phyloP scores from a whole-genome alignment of 2,113 vertebrate genomes.

The Cynopterus brachyotis region DNA sequence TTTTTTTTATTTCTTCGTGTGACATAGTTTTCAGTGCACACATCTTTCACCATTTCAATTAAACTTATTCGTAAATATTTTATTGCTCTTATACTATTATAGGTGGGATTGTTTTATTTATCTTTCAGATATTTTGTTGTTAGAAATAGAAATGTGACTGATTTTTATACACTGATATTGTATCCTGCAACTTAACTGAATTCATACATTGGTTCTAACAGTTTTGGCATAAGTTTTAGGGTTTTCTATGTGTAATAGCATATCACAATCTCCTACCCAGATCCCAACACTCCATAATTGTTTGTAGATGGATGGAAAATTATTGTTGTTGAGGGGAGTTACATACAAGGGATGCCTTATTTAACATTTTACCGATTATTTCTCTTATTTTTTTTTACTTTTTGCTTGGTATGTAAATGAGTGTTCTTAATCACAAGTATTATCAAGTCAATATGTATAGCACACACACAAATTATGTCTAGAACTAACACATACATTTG shows the following conservation, averaged over 20 bases:
- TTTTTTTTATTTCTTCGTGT: neutral
- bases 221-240: neutral
- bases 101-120: neutral
- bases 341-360: neutral
- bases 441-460: neutral
- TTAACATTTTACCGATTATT: neutral
- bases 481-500: neutral
- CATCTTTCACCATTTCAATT: neutral
- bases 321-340: neutral
- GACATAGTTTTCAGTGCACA: neutral
- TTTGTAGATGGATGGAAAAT: neutral
- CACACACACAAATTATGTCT: neutral
- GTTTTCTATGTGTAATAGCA: no score
- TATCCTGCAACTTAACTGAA: neutral
- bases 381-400: neutral
- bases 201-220: neutral
- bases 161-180: neutral
- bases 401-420: neutral
- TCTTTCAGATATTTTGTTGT: neutral
- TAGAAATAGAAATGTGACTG: neutral
- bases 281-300: neutral
- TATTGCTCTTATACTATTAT: neutral
- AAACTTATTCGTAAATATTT: neutral
- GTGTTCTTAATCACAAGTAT: neutral
- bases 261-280: neutral